Percentiles rank a stretch among this genome's conserved stretches.
Evolutionary conservation across 2,113 vertebrate genomes (phyloP).

Genomic region (Morone chrysops): DNA sequence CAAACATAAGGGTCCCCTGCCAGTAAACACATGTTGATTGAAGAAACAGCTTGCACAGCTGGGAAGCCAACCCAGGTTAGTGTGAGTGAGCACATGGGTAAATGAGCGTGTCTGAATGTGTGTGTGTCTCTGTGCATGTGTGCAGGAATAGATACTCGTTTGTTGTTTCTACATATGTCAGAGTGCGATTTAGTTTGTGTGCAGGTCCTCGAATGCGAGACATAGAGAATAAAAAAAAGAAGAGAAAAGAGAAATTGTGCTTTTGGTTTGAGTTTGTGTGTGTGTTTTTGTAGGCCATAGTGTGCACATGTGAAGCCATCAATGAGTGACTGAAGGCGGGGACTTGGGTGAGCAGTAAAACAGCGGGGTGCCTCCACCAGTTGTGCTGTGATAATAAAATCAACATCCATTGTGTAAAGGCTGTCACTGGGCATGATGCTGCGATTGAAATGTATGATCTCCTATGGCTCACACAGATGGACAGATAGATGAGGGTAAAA

Average conservation of each 20-base stretch:
- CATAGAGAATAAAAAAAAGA: not conserved
- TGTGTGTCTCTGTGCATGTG: slow-evolving; percentile 28
- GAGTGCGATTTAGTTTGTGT: slow-evolving; percentile 23
- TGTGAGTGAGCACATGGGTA: slow-evolving; percentile 74
- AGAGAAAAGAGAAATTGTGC: slow-evolving; percentile 24
- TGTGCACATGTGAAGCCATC: slow-evolving; percentile 54
- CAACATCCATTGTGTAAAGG: slow-evolving; percentile 74
- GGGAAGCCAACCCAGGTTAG: slow-evolving; percentile 79
- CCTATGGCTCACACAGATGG: slow-evolving; percentile 75
- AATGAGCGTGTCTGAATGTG: slow-evolving; percentile 56
- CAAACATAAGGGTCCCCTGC: slow-evolving; percentile 83
- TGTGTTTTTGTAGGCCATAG: slow-evolving; percentile 27
- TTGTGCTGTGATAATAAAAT: slow-evolving; percentile 80
- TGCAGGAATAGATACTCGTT: not conserved
- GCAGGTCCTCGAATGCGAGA: slow-evolving; percentile 6
- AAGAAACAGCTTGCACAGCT: slow-evolving; percentile 85
- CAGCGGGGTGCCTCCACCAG: slow-evolving; percentile 73
- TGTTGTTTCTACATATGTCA: slow-evolving; percentile 50
- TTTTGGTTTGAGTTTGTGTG: slow-evolving; percentile 10
- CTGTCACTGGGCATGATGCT: slow-evolving; percentile 68
- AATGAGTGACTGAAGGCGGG: slow-evolving; percentile 64
- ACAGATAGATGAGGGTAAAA: slow-evolving; percentile 58
- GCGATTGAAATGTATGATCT: slow-evolving; percentile 76
- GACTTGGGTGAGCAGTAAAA: slow-evolving; percentile 65
- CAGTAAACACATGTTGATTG: slow-evolving; percentile 84